These are phyloP conservation scores for Pandemis corylana DNA, from an alignment of 2,888 invertebrate species.

Conservation along the genomic window DNA sequence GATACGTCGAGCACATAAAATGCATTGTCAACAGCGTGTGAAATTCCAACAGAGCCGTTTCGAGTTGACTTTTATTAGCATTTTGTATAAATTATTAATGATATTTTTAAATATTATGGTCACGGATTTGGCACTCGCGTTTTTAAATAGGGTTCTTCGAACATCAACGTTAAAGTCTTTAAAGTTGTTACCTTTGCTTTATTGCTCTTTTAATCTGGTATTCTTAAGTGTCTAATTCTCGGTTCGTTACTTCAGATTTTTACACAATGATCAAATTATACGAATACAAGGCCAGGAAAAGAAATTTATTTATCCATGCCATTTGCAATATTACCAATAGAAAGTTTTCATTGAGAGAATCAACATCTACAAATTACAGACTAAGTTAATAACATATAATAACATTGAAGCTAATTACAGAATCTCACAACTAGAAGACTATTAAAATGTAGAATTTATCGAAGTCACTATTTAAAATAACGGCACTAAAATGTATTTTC, in stretches of 20 bases:
- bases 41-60: conserved; percentile 17
- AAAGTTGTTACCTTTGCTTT: not conserved
- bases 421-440: too few species aligned
- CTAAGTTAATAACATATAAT: too few species aligned
- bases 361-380: too few species aligned
- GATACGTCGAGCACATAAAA: conserved; percentile 22
- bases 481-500: not conserved
- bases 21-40: conserved; percentile 35
- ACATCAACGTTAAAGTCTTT: conserved; percentile 1
- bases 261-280: not conserved
- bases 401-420: too few species aligned
- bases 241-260: too few species aligned
- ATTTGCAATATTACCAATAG: too few species aligned
- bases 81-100: conserved; percentile 20
- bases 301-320: too few species aligned
- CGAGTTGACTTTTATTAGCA: conserved; percentile 33
- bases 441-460: too few species aligned
- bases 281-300: not conserved
- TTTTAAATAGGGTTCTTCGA: conserved; percentile 22
- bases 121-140: conserved; percentile 11
- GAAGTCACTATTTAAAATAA: not conserved
- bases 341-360: too few species aligned
- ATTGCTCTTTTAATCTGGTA: not conserved
- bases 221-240: not conserved
- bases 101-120: conserved; percentile 16